A percentile compares a stretch with the other conserved stretches of the same genome.
Evolutionary conservation across 1,140 invertebrate species (phyloP).

Genomic region (Sycobia sp.): DNA sequence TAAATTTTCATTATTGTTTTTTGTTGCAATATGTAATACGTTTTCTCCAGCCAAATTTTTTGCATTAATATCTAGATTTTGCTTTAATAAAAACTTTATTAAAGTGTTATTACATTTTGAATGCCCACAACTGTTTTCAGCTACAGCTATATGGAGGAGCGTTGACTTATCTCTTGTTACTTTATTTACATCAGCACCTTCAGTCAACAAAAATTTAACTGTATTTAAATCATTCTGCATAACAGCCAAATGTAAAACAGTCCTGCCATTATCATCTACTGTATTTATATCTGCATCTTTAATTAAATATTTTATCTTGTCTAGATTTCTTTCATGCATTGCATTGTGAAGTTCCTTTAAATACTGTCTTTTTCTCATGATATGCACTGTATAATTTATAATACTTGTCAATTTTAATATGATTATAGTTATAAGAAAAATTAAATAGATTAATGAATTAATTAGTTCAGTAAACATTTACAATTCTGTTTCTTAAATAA

Average conservation of each 20-base stretch:
- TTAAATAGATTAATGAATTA: too few species aligned
- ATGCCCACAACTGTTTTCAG: not conserved
- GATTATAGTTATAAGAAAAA: too few species aligned
- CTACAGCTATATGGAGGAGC: not conserved
- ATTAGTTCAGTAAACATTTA: too few species aligned
- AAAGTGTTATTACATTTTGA: not conserved
- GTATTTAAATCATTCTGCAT: not conserved
- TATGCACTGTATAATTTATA: too few species aligned
- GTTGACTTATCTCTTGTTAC: not conserved
- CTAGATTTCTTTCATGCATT: not conserved
- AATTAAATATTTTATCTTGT: not conserved
- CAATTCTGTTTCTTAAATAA: too few species aligned
- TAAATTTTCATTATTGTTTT: not conserved
- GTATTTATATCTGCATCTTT: not conserved
- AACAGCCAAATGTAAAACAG: not conserved
- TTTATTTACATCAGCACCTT: not conserved
- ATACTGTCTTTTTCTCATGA: not conserved
- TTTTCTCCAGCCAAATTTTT: not conserved
- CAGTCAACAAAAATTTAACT: not conserved
- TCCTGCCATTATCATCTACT: not conserved
- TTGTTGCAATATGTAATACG: conserved; percentile 2
- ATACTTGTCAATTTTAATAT: too few species aligned
- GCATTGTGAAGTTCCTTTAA: not conserved
- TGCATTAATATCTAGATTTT: not conserved
- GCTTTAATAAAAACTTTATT: not conserved